phyloP scores from a whole-genome alignment of 2,113 vertebrate genomes.

The Phylloscopus whistleri region DNA sequence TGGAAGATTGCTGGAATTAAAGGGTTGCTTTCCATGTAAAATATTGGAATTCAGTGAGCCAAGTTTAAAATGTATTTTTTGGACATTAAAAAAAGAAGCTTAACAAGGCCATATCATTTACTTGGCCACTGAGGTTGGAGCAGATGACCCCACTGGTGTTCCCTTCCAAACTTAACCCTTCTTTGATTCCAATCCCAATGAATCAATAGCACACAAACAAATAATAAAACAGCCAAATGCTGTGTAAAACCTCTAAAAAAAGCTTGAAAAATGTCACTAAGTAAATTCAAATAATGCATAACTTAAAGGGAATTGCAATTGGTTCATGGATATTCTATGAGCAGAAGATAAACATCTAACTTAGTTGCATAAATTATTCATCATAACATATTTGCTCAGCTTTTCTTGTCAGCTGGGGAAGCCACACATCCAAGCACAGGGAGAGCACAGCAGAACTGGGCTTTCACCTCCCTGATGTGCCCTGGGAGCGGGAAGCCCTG shows the following conservation, averaged over 20 bases:
- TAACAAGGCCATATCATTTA: not conserved
- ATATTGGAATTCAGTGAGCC: not conserved
- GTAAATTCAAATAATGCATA: conserved; percentile 57
- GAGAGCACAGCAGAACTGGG: not conserved
- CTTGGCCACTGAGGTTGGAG: not conserved
- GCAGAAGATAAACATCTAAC: conserved; percentile 58
- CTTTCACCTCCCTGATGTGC: not conserved
- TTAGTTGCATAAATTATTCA: conserved; percentile 64
- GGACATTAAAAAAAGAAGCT: not conserved
- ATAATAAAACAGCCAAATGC: not conserved
- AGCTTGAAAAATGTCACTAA: not conserved
- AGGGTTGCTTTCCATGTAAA: not conserved
- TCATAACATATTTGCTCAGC: conserved; percentile 48
- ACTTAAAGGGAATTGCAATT: conserved; percentile 32
- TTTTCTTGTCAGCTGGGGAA: conserved; percentile 41
- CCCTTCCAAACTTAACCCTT: not conserved
- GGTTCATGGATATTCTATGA: conserved; percentile 65
- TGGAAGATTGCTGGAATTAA: not conserved
- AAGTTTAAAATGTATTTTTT: not conserved
- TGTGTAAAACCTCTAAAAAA: not conserved
- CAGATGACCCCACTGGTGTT: not conserved
- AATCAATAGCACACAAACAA: not conserved
- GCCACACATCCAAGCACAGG: not conserved
- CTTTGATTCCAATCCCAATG: not conserved
- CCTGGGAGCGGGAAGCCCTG: not conserved